These are phyloP conservation scores for Listronotus oregonensis DNA, from an alignment of 1,140 invertebrate species.

Conservation along the genomic window DNA sequence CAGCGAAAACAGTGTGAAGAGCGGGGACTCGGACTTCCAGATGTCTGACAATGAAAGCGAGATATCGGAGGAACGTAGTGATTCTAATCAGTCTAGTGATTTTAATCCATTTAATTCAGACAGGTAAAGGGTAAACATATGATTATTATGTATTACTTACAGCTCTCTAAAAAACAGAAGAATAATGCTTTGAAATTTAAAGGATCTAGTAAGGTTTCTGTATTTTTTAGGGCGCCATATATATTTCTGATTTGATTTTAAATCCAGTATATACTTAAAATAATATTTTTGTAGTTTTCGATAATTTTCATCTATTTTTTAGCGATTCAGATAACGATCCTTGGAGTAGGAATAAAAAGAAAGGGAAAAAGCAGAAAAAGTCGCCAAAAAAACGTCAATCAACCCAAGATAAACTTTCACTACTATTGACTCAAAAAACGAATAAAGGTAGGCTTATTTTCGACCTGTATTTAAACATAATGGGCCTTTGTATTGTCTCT, in stretches of 20 bases:
- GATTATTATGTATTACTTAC: too few relatives aligned
- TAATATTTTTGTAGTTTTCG: background rate
- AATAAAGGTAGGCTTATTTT: constrained; percentile 36
- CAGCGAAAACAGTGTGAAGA: constrained; percentile 61
- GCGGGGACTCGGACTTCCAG: constrained; percentile 65
- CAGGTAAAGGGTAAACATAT: constrained; percentile 46
- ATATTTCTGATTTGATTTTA: background rate
- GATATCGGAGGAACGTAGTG: constrained; percentile 66
- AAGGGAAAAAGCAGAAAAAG: constrained; percentile 71
- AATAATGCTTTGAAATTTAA: too few relatives aligned
- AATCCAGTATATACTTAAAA: background rate
- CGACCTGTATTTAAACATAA: background rate
- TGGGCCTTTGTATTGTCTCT: background rate
- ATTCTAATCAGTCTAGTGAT: constrained; percentile 75
- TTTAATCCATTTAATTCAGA: constrained; percentile 87
- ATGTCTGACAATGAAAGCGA: constrained; percentile 64
- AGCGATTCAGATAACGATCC: constrained; percentile 84
- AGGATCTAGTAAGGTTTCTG: too few relatives aligned
- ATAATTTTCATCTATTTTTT: background rate
- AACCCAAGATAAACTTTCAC: constrained; percentile 78
- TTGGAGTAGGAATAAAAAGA: constrained; percentile 80
- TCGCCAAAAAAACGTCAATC: constrained; percentile 68
- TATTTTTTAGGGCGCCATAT: too few relatives aligned
- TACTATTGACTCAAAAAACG: constrained; percentile 66
- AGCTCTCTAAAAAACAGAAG: too few relatives aligned